Evolutionary conservation across 2,888 invertebrate species (phyloP).

Genomic region (Melanotus villosus): DNA sequence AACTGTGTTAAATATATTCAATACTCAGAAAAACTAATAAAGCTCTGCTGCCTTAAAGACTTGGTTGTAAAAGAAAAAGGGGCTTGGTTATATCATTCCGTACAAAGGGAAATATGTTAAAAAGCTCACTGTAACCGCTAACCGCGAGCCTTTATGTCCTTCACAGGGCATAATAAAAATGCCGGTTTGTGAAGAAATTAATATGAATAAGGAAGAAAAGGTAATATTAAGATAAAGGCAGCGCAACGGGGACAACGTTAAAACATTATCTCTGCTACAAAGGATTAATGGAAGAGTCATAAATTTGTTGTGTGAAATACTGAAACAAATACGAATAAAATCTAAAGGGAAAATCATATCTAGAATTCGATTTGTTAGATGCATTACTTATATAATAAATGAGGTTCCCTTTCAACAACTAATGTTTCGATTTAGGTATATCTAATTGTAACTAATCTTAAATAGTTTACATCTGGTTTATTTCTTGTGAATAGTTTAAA

Average conservation of each 20-base stretch:
- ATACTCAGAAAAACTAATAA: not conserved
- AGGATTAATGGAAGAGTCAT: not conserved
- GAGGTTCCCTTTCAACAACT: too few relatives aligned
- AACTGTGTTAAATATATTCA: too few relatives aligned
- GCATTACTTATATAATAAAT: too few relatives aligned
- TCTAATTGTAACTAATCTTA: too few relatives aligned
- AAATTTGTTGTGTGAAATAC: too few relatives aligned
- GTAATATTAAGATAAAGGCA: constrained; percentile 2
- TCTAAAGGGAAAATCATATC: too few relatives aligned
- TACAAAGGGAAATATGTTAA: constrained; percentile 2
- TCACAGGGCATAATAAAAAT: constrained; percentile 1
- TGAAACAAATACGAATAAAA: too few relatives aligned
- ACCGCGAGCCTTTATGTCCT: not conserved
- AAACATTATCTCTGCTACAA: constrained; percentile 3
- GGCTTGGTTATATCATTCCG: not conserved
- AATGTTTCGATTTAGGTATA: too few relatives aligned
- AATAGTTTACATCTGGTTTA: too few relatives aligned
- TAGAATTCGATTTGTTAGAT: too few relatives aligned
- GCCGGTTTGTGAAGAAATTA: constrained; percentile 14
- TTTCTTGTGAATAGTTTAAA: too few relatives aligned
- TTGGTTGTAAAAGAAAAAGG: not conserved
- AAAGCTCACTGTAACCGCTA: not conserved
- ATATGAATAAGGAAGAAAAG: constrained; percentile 3
- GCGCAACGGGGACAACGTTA: not conserved
- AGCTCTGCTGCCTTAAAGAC: not conserved